Evolutionary conservation across 2,797 vertebrate genomes (phyloP).

Genomic region (Columba guinea): DNA sequence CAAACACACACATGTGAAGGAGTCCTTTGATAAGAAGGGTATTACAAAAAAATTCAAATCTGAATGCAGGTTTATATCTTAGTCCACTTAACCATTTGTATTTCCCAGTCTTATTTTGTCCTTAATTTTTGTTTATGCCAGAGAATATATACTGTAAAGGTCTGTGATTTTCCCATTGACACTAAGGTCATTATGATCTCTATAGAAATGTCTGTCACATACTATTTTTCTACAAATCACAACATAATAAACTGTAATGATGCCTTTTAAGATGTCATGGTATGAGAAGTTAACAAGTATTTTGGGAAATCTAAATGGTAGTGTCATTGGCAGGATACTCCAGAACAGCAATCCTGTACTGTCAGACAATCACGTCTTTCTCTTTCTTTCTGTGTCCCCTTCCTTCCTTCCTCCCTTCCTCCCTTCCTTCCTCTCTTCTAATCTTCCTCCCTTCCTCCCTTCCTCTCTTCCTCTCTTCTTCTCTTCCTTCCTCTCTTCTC

Average conservation of each 20-base stretch:
- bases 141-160: not conserved
- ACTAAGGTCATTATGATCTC: constrained; percentile 35
- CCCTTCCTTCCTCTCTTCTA: no score
- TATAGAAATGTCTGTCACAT: constrained; percentile 43
- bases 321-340: constrained; percentile 49
- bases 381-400: no score
- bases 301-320: constrained; percentile 66
- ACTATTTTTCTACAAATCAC: constrained; percentile 61
- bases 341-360: constrained; percentile 24
- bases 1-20: not conserved
- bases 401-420: no score
- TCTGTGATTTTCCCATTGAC: constrained; percentile 13
- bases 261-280: constrained; percentile 68
- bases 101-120: not conserved
- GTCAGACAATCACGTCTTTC: constrained; percentile 31
- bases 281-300: constrained; percentile 64
- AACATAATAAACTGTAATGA: constrained; percentile 61
- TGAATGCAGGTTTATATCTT: not conserved
- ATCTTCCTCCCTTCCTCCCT: not conserved
- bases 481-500: no score
- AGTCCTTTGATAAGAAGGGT: not conserved
- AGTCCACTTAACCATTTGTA: not conserved
- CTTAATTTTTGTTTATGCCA: not conserved
- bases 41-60: not conserved
- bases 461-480: no score